Percentiles rank a stretch among this genome's conserved stretches.
Conservation (phyloP, 2,113 vertebrate species). For the Plectropomus leopardus region DNA sequence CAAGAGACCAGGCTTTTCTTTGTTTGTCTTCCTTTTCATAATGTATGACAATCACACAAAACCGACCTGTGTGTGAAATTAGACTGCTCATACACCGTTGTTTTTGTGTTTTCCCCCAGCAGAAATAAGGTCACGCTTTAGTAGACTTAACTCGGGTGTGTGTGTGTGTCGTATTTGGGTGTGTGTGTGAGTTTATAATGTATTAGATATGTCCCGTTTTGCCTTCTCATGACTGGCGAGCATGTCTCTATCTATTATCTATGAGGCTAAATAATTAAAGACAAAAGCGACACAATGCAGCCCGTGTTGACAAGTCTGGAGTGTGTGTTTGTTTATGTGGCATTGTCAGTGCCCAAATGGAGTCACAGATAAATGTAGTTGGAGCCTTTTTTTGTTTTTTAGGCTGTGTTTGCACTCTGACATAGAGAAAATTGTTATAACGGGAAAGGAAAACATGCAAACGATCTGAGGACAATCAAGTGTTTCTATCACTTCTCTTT, state of each 20-base stretch:
- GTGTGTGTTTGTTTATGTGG: slow-evolving; percentile 52
- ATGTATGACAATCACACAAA: slow-evolving; percentile 68
- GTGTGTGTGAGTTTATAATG: slow-evolving; percentile 64
- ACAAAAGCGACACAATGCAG: slow-evolving; percentile 73
- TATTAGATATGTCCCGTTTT: slow-evolving; percentile 74
- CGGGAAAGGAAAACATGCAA: slow-evolving; percentile 12
- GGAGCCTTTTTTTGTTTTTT: slow-evolving; percentile 1
- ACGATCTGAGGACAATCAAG: background rate
- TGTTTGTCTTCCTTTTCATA: slow-evolving; percentile 56
- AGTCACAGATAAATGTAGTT: slow-evolving; percentile 18
- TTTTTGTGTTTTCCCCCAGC: slow-evolving; percentile 60
- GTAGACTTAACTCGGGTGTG: slow-evolving; percentile 38
- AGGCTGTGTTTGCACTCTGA: slow-evolving; percentile 10
- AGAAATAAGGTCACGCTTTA: slow-evolving; percentile 69
- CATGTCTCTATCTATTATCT: slow-evolving; percentile 80
- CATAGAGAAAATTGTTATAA: background rate
- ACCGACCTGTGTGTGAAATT: slow-evolving; percentile 51
- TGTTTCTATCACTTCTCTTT: slow-evolving; percentile 8
- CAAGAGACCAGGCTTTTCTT: slow-evolving; percentile 40
- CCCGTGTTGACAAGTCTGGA: slow-evolving; percentile 73
- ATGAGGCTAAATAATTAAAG: slow-evolving; percentile 83
- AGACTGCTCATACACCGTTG: slow-evolving; percentile 35
- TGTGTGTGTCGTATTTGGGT: slow-evolving; percentile 17
- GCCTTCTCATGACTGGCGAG: slow-evolving; percentile 79
- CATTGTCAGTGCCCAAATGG: slow-evolving; percentile 32